phyloP scores from a whole-genome alignment of 2,888 invertebrate genomes.

The Timandra comae region DNA sequence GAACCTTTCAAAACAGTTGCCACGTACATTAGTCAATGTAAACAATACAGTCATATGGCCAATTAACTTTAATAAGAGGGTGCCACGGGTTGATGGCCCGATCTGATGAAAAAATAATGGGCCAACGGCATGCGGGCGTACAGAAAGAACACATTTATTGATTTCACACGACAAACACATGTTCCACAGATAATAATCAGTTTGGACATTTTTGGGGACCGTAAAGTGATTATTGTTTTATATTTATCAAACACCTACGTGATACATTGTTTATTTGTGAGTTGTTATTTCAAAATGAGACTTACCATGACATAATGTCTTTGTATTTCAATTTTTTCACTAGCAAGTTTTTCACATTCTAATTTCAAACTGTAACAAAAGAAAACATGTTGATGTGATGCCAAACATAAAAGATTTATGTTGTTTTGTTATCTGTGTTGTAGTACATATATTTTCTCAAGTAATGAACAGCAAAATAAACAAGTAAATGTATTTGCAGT shows the following conservation, averaged over 20 bases:
- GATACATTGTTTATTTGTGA: background rate
- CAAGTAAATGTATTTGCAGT: too few species aligned
- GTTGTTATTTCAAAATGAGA: conserved; percentile 21
- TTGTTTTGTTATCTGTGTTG: too few species aligned
- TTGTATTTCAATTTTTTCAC: conserved; percentile 93
- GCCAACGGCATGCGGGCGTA: conserved; percentile 46
- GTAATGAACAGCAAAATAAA: too few species aligned
- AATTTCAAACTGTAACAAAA: conserved; percentile 84
- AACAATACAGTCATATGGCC: conserved; percentile 28
- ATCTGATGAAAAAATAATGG: conserved; percentile 38
- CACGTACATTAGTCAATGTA: conserved; percentile 15
- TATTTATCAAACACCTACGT: background rate
- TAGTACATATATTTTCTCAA: too few species aligned
- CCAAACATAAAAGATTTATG: too few species aligned
- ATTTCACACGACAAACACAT: conserved; percentile 49
- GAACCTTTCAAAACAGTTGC: conserved; percentile 16
- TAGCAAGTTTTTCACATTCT: conserved; percentile 92
- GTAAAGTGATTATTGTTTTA: background rate
- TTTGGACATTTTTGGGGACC: conserved; percentile 25
- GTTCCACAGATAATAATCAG: conserved; percentile 45
- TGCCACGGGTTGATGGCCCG: conserved; percentile 26
- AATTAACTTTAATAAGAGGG: conserved; percentile 38
- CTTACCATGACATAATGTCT: conserved; percentile 94
- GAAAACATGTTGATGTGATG: conserved; percentile 17
- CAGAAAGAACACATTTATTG: conserved; percentile 48